These are phyloP conservation scores for Zaprionus obscuricornis DNA, from an alignment of 2,888 invertebrate species.

Conservation along the genomic window DNA sequence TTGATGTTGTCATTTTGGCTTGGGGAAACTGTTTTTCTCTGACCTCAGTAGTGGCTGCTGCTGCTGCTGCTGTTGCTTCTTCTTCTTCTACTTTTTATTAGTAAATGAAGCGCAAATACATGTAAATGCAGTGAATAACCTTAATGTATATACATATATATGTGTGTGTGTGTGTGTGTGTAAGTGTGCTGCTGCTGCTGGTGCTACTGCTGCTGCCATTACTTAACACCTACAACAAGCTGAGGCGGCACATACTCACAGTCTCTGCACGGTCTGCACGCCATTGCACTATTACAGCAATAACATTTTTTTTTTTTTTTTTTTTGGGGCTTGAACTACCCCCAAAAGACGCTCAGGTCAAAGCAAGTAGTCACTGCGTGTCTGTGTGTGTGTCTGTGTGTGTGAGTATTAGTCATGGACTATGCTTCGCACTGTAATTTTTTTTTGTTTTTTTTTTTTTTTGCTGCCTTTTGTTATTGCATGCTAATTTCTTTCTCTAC, in stretches of 20 bases:
- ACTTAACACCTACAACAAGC: constrained; percentile 64
- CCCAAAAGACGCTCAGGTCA: constrained; percentile 53
- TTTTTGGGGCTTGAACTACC: constrained; percentile 59
- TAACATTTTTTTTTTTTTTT: too few relatives aligned
- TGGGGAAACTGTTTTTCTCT: too few relatives aligned
- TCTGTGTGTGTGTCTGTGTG: constrained; percentile 14
- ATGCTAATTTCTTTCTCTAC: constrained; percentile 57
- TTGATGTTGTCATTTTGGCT: constrained; percentile 54
- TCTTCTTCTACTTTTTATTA: constrained; percentile 40
- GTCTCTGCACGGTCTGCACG: constrained; percentile 65
- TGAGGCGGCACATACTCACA: too few relatives aligned
- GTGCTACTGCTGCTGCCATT: constrained; percentile 41
- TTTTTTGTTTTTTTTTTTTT: not conserved
- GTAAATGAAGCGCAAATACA: constrained; percentile 47
- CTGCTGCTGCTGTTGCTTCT: too few relatives aligned
- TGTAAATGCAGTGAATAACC: constrained; percentile 59
- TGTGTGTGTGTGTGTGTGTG: not conserved
- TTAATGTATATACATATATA: constrained; percentile 18
- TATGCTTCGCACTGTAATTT: constrained; percentile 13
- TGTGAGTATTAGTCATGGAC: constrained; percentile 60
- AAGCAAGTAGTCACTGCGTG: constrained; percentile 4
- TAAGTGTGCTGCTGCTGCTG: constrained; percentile 17
- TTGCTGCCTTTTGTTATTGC: constrained; percentile 56
- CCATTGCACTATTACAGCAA: constrained; percentile 72
- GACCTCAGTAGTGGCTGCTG: not conserved